Percentiles rank a stretch among this genome's conserved stretches.
phyloP scores from a whole-genome alignment of 2,797 vertebrate genomes.

The Chanos chanos region DNA sequence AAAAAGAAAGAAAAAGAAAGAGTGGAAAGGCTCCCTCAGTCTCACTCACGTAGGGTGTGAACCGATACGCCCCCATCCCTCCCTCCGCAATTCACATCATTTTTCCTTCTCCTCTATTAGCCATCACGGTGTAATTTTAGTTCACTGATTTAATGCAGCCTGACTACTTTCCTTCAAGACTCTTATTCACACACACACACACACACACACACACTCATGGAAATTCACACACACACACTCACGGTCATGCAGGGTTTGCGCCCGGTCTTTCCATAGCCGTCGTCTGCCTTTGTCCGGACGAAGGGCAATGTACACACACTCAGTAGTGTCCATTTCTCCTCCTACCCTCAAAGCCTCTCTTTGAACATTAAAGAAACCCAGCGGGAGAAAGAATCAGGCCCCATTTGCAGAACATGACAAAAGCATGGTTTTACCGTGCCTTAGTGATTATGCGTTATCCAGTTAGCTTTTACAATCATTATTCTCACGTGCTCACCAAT shows the following conservation, averaged over 20 bases:
- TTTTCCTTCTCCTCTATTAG: not conserved
- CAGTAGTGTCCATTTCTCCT: not conserved
- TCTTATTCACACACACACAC: not conserved
- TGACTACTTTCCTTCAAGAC: too few species aligned
- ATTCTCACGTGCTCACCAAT: too few species aligned
- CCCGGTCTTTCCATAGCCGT: not conserved
- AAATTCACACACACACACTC: constrained; percentile 4
- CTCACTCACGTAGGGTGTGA: constrained; percentile 25
- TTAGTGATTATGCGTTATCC: too few species aligned
- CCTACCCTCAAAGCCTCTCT: not conserved
- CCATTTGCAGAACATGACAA: too few species aligned
- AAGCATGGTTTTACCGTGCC: too few species aligned
- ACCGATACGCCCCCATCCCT: constrained; percentile 6
- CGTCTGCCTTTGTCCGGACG: not conserved
- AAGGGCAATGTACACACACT: not conserved
- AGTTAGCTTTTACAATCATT: too few species aligned
- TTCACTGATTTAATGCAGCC: not conserved
- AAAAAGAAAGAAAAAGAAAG: not conserved
- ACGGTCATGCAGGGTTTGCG: not conserved
- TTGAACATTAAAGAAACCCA: too few species aligned
- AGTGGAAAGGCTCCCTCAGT: constrained; percentile 20
- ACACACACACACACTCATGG: constrained; percentile 10
- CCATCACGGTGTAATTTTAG: constrained; percentile 6
- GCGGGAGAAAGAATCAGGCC: too few species aligned
- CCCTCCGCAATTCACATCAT: constrained; percentile 8